Percentiles rank a stretch among this genome's conserved stretches.
Conservation (phyloP, 2,113 vertebrate genomes). For the Eonycteris spelaea region DNA sequence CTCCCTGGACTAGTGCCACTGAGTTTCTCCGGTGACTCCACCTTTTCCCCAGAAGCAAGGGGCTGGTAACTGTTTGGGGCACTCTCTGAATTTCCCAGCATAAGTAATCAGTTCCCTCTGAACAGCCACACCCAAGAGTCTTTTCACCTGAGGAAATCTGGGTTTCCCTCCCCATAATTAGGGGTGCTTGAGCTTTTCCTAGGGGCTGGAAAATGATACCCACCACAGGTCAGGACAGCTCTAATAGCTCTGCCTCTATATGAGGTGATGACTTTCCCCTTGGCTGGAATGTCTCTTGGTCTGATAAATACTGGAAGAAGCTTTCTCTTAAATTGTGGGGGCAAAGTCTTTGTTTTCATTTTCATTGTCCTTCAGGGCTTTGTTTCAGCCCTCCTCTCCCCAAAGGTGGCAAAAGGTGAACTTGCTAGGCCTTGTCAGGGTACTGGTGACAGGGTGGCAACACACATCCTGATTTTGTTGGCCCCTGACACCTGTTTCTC, state of each 20-base stretch:
- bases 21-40: slow-evolving; percentile 35
- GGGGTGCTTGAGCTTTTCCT: background rate
- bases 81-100: slow-evolving; percentile 47
- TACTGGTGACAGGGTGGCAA: slow-evolving; percentile 31
- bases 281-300: background rate
- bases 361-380: background rate
- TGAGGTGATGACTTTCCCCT: background rate
- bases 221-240: background rate
- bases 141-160: slow-evolving; percentile 11
- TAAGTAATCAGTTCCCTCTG: slow-evolving; percentile 30
- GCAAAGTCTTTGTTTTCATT: slow-evolving; percentile 12
- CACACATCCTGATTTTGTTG: slow-evolving; percentile 42
- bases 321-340: background rate
- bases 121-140: background rate
- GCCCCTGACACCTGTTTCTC: slow-evolving; percentile 33
- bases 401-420: slow-evolving; percentile 59
- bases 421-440: slow-evolving; percentile 54
- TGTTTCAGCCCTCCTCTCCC: slow-evolving; percentile 21
- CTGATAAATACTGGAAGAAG: slow-evolving; percentile 14
- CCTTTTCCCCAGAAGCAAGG: slow-evolving; percentile 27
- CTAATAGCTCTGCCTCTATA: background rate
- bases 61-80: slow-evolving; percentile 32
- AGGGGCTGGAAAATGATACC: background rate
- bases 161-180: background rate
- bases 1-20: slow-evolving; percentile 22